A percentile compares a stretch with the other conserved stretches of the same genome.
These are phyloP conservation scores for Conistra vaccinii DNA, from an alignment of 2,888 invertebrate species.

Conservation along the genomic window DNA sequence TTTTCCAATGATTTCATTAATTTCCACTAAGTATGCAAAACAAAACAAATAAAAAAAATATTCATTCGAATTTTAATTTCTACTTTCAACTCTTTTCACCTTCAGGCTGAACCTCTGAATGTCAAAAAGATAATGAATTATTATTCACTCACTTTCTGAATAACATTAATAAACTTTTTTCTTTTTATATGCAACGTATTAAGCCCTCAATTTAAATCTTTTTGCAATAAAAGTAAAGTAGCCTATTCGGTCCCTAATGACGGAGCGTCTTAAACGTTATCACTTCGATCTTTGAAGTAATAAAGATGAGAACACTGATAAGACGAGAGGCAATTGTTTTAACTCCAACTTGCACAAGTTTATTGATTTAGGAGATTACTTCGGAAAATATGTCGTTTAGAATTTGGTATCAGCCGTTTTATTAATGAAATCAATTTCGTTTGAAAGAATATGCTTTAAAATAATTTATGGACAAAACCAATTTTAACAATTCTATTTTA, in stretches of 20 bases:
- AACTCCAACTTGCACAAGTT: conserved; percentile 53
- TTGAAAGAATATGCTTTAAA: not conserved
- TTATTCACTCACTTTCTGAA: conserved; percentile 8
- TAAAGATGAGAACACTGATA: conserved; percentile 65
- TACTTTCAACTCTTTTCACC: not conserved
- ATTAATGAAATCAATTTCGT: not conserved
- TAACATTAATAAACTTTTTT: conserved; percentile 10
- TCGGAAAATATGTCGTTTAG: conserved; percentile 11
- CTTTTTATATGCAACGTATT: conserved; percentile 28
- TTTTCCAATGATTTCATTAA: not conserved
- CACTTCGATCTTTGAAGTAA: conserved; percentile 64
- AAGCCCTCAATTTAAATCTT: conserved; percentile 47
- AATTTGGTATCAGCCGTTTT: not conserved
- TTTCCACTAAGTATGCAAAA: conserved; percentile 1
- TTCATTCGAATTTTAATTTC: conserved; percentile 10
- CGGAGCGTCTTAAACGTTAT: conserved; percentile 57
- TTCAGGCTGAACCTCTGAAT: not conserved
- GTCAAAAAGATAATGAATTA: not conserved
- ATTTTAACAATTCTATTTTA: not conserved
- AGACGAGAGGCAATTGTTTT: conserved; percentile 62
- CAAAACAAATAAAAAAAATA: not conserved
- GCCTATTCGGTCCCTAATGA: conserved; percentile 63
- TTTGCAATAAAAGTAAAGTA: conserved; percentile 56
- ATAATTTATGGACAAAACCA: not conserved
- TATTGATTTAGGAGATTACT: conserved; percentile 53